Conservation (phyloP, 2,113 vertebrate genomes). For the Oryctolagus cuniculus region DNA sequence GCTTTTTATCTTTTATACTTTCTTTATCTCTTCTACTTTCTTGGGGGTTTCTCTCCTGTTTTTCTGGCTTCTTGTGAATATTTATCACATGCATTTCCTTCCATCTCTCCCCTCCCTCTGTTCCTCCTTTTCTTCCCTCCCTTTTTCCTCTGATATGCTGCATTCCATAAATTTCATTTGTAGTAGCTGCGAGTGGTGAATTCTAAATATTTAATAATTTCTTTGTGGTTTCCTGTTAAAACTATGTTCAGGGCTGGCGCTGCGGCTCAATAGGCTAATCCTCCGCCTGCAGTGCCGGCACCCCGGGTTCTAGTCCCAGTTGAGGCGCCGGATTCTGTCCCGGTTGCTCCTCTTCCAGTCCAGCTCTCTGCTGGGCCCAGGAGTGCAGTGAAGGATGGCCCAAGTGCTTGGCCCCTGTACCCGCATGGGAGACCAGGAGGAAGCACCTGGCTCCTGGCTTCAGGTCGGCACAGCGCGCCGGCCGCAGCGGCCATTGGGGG, state of each 20-base stretch:
- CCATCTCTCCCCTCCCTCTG: not conserved
- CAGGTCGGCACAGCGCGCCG: too few species aligned
- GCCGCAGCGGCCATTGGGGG: too few species aligned
- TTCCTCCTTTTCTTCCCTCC: not conserved
- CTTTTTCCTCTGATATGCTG: not conserved
- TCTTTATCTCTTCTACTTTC: not conserved
- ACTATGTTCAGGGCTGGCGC: not conserved
- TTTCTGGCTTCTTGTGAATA: slow-evolving; percentile 17
- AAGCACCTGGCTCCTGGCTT: too few species aligned
- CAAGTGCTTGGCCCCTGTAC: too few species aligned
- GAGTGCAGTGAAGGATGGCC: too few species aligned
- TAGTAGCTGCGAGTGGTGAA: not conserved
- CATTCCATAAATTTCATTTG: slow-evolving; percentile 18
- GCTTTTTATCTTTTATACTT: slow-evolving; percentile 22
- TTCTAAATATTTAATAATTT: slow-evolving; percentile 56
- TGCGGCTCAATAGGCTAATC: too few species aligned
- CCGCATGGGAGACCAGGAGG: too few species aligned
- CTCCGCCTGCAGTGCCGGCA: too few species aligned
- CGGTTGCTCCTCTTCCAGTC: too few species aligned
- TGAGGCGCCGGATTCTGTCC: too few species aligned
- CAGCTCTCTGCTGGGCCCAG: too few species aligned
- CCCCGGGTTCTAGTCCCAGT: too few species aligned
- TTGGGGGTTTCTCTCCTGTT: slow-evolving; percentile 15
- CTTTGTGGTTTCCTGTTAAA: slow-evolving; percentile 34
- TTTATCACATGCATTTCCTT: not conserved